These are phyloP conservation scores for Odontomyia ornata DNA, from an alignment of 2,888 invertebrate genomes.

Conservation along the genomic window DNA sequence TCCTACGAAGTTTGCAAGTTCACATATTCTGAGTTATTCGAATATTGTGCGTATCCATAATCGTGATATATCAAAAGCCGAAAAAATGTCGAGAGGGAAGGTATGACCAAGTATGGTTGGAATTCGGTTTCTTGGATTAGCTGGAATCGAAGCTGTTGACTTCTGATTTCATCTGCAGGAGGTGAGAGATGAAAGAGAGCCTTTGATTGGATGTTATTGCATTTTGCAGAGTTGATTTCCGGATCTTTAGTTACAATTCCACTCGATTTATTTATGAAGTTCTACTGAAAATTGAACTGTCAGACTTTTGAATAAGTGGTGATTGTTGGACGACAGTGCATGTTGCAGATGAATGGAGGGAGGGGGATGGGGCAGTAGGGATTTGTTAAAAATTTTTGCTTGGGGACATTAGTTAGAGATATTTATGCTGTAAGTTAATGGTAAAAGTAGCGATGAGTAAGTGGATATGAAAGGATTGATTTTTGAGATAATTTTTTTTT, in stretches of 20 bases:
- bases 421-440: too few relatives aligned
- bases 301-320: background rate
- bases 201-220: conserved; percentile 37
- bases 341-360: too few relatives aligned
- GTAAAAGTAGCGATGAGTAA: background rate
- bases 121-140: background rate
- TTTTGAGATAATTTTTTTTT: background rate
- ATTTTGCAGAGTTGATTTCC: conserved; percentile 3
- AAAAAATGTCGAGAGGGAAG: background rate
- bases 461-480: background rate
- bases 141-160: background rate
- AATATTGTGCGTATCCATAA: conserved; percentile 4
- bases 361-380: too few relatives aligned
- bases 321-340: too few relatives aligned
- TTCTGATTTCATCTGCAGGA: background rate
- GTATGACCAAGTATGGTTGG: background rate
- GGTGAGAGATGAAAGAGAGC: background rate
- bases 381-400: too few relatives aligned
- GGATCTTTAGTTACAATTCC: background rate
- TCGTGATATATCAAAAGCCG: background rate
- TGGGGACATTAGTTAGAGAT: too few relatives aligned
- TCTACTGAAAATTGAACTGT: conserved; percentile 15
- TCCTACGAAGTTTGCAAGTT: background rate
- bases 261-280: background rate
- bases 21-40: background rate